Conservation (phyloP, 2,888 invertebrate genomes). For the Byasa hedistus region DNA sequence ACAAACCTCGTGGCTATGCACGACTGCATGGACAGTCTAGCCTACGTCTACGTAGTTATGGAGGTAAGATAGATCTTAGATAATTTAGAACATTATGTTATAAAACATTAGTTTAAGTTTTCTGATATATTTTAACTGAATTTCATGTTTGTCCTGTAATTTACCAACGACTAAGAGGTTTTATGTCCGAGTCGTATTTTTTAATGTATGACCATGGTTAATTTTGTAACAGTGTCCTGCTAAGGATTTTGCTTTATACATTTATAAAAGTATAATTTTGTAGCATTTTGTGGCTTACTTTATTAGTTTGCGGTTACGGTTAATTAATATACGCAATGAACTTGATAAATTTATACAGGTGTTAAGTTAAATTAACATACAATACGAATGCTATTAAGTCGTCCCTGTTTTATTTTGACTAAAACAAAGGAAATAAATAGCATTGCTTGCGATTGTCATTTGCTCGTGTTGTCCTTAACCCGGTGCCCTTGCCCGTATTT, state of each 20-base stretch:
- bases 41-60: slow-evolving; percentile 98
- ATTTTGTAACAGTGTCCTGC: no score
- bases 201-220: no score
- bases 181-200: no score
- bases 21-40: slow-evolving; percentile 97
- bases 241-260: no score
- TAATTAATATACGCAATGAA: neutral
- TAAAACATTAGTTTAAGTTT: no score
- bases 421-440: slow-evolving; percentile 20
- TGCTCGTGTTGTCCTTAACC: slow-evolving; percentile 51
- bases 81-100: no score
- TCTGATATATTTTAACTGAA: no score
- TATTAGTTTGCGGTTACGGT: no score
- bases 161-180: no score
- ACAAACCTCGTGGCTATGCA: slow-evolving; percentile 98
- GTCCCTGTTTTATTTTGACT: slow-evolving; percentile 35
- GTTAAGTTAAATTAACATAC: slow-evolving; percentile 41
- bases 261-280: no score
- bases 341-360: slow-evolving; percentile 11
- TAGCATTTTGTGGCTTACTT: no score
- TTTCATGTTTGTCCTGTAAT: no score
- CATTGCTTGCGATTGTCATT: slow-evolving; percentile 40
- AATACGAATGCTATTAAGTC: slow-evolving; percentile 36
- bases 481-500: slow-evolving; percentile 61
- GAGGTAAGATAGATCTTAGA: slow-evolving; percentile 84